Evolutionary conservation across 1,140 invertebrate species (phyloP).

Genomic region (Pseudomyrmex cubaensis): DNA sequence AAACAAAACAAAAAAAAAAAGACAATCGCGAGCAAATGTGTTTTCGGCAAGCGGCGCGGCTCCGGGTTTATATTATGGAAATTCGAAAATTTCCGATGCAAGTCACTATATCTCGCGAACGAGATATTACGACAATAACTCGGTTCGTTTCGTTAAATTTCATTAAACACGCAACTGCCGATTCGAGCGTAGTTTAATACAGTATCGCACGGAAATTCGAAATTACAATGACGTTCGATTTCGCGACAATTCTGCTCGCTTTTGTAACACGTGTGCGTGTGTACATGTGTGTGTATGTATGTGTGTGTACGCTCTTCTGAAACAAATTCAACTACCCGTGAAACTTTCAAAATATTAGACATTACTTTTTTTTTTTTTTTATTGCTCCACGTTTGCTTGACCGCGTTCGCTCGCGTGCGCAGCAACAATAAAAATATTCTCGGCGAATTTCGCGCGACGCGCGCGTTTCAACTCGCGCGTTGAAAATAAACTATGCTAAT

Average conservation of each 20-base stretch:
- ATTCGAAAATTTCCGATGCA: constrained; percentile 15
- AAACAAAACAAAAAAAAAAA: neutral
- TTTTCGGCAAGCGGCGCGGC: neutral
- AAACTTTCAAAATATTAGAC: neutral
- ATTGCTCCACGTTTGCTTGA: neutral
- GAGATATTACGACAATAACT: constrained; percentile 41
- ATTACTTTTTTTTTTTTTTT: constrained; percentile 1
- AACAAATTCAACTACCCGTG: neutral
- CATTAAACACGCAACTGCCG: constrained; percentile 12
- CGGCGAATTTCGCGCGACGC: neutral
- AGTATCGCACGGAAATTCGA: neutral
- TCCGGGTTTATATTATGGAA: constrained; percentile 22
- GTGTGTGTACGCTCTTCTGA: neutral
- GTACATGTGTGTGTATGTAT: no score
- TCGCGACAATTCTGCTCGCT: neutral
- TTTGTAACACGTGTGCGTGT: neutral
- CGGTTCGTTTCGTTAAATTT: constrained; percentile 44
- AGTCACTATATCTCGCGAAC: neutral
- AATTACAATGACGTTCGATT: constrained; percentile 36
- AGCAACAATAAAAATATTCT: neutral
- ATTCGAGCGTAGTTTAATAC: neutral
- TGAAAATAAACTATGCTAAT: constrained; percentile 41
- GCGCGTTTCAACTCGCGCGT: neutral
- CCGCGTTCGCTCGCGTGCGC: neutral
- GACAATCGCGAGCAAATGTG: constrained; percentile 21